Percentiles rank a stretch among this genome's conserved stretches.
Conservation (phyloP, 2,797 vertebrate species). For the Pelodytes ibericus region DNA sequence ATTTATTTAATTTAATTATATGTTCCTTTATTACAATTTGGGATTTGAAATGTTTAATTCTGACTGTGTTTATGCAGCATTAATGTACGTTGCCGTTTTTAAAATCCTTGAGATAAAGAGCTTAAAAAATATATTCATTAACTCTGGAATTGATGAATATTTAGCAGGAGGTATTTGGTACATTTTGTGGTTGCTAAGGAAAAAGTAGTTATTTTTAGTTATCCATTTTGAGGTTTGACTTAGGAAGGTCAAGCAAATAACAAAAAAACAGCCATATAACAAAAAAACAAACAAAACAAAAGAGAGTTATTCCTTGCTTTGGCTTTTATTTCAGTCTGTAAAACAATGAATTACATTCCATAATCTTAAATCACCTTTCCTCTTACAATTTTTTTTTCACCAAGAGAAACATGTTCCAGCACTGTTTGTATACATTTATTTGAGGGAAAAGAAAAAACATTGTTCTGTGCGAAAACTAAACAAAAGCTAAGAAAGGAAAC, state of each 20-base stretch:
- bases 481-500: background rate
- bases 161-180: conserved; percentile 13
- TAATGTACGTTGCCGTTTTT: too few species aligned
- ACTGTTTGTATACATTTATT: conserved; percentile 5
- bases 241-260: conserved; percentile 47
- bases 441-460: background rate
- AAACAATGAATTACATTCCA: conserved; percentile 25
- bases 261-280: conserved; percentile 29
- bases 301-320: conserved; percentile 25
- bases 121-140: too few species aligned
- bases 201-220: conserved; percentile 19
- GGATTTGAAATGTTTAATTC: too few species aligned
- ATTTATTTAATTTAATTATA: too few species aligned
- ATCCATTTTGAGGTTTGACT: conserved; percentile 16
- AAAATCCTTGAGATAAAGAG: too few species aligned
- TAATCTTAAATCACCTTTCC: conserved; percentile 37
- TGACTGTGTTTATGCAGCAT: too few species aligned
- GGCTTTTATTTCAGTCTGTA: conserved; percentile 34
- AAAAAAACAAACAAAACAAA: conserved; percentile 6
- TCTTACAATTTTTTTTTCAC: conserved; percentile 16
- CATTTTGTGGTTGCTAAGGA: conserved; percentile 21
- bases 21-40: too few species aligned
- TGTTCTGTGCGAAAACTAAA: conserved; percentile 19
- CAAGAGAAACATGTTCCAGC: conserved; percentile 8
- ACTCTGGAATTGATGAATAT: background rate